Evolutionary conservation across 2,888 invertebrate genomes (phyloP), one percentile per base, ranked within the genome.

Genomic region (Drosophila buzzatii): DNA sequence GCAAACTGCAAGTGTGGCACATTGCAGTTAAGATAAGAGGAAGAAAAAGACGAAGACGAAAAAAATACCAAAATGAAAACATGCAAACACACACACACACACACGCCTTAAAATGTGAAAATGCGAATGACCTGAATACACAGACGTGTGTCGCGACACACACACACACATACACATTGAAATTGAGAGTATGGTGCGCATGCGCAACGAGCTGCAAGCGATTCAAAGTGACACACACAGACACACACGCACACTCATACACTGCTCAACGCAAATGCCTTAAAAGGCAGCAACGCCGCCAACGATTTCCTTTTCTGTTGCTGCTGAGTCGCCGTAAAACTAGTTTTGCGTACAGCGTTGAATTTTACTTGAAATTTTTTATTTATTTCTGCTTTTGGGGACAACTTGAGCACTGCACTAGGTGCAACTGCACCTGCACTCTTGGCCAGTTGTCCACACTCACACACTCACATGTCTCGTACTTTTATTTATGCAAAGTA

Each of bases 111-210:
- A 89, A 87, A 89, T 89, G 90, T 90, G 90, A 86, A 87, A 91
- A 91, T 91, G 84, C 90, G 83, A 89, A 87, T 91, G 91, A 91
- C 91, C 91, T 84, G 90, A 91, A 91, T 91, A 81, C 81, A 79
- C 85, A 69, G 69, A 78, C 66, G 45, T 49, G 57, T 8, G n/a
- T n/a, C n/a, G 41, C n/a, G 41, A 41, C 41, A 41, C 55, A 60
- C 66, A 72, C 51, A 74, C 57, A 70, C 27, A 67, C 35, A n/a
- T n/a, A 62, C 37, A 69, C 20, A 66, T 47, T 70, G 49, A 67
- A 59, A 67, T 44, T 73, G 55, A 66, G 66, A 72, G 47, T 61
- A 73, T 47, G 78, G 55, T 55, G 62, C 76, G 72, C 77, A 76
- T 77, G 77, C 80, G 80, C 77, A 79, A 79, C 62, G 56, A 70